Evolutionary conservation across 2,888 invertebrate species (phyloP), one percentile per base, ranked within the genome.

Genomic region (Lithophane semibrunnea): DNA sequence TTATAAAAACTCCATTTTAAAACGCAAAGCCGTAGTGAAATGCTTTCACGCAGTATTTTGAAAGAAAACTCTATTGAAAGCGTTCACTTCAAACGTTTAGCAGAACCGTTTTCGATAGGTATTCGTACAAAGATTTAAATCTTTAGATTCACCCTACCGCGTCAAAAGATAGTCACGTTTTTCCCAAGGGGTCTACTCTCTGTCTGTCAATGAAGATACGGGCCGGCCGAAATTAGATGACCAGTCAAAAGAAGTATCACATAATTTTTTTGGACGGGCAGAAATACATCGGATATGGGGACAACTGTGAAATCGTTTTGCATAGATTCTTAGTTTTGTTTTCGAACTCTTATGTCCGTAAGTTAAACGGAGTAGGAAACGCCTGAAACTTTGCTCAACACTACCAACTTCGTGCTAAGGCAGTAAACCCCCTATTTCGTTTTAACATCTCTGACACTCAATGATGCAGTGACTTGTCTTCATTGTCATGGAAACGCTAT

Each of bases 11-110:
- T 54, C 84, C 85, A 83, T 89, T 92, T 91, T 89, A 89, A 90
- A 93, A 93, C 92, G 90, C 92, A 90, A 90, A 90, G 86, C 91
- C 89, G 88, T 88, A 86, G 86, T 77, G 76, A 88, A 92, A 91
- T 90, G 87, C 90, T 92, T 90, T 90, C 92, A 93, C 92, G 92
- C 92, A 91, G 91, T 90, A 91, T 92, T 93, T 92, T 90, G 83
- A 92, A 91, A 92, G 92, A 89, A 94, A 93, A 90, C 89, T 89
- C 77, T 71, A 77, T 76, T 84, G 84, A 89, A 90, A 91, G 86
- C 87, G 77, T 86, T 89, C 87, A 88, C 87, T 89, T 88, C 87
- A 88, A 88, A 85, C 87, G 91, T 90, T 92, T 89, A 88, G 88
- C 85, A 84, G 90, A 89, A 88, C 82, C 85, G 84, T 73, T 84